Evolutionary conservation across 2,888 invertebrate species (phyloP).

Genomic region (Epirrhoe alternata): DNA sequence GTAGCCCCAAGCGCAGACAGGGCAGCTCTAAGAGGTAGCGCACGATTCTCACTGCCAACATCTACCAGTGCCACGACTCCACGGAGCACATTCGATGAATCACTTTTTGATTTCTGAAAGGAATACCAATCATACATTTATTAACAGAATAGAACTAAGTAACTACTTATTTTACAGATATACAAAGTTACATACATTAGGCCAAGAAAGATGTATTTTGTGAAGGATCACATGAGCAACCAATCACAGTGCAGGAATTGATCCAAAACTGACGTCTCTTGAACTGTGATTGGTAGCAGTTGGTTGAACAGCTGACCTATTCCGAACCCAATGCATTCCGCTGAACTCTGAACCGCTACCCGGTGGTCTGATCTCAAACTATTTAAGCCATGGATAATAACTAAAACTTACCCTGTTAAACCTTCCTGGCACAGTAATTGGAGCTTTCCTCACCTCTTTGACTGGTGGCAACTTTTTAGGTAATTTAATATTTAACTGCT

Average conservation of each 20-base stretch:
- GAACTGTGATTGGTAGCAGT: no score
- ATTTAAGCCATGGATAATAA: background rate
- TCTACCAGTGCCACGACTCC: constrained; percentile 73
- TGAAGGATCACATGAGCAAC: no score
- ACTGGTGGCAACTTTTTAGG: constrained; percentile 9
- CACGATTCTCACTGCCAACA: constrained; percentile 64
- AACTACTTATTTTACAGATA: no score
- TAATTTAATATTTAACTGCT: constrained; percentile 25
- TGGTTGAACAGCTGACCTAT: no score
- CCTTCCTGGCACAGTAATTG: constrained; percentile 13
- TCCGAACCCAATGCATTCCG: no score
- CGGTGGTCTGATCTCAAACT: no score
- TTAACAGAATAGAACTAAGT: background rate
- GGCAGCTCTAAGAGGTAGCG: constrained; percentile 68
- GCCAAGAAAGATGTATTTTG: no score
- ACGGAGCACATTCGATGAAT: constrained; percentile 54
- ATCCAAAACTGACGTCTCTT: no score
- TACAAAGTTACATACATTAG: no score
- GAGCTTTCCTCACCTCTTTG: constrained; percentile 11
- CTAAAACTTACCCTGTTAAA: constrained; percentile 24
- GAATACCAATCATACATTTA: background rate
- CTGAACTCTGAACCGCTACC: no score
- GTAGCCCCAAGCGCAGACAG: constrained; percentile 70
- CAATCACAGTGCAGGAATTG: no score
- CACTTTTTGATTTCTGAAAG: constrained; percentile 36